Evolutionary conservation across 2,113 vertebrate species (phyloP).

Genomic region (Daubentonia madagascariensis): DNA sequence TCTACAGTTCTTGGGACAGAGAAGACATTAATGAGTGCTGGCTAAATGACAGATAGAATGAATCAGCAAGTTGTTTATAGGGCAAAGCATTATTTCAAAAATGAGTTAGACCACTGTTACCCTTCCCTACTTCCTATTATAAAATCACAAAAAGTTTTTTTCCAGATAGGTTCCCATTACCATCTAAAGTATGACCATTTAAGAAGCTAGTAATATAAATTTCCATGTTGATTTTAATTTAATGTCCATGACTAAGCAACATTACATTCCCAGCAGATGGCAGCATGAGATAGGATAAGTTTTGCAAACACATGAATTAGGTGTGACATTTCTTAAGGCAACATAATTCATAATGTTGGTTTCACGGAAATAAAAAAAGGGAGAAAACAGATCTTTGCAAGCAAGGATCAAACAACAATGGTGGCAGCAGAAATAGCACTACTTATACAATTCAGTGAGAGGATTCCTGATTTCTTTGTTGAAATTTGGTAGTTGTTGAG

Average conservation of each 20-base stretch:
- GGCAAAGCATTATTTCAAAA: neutral
- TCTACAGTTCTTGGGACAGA: neutral
- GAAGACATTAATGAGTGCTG: neutral
- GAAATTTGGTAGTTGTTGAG: neutral
- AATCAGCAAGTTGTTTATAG: neutral
- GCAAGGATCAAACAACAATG: neutral
- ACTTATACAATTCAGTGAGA: neutral
- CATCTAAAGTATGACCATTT: neutral
- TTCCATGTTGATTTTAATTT: neutral
- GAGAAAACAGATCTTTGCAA: neutral
- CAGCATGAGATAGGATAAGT: slow-evolving; percentile 61
- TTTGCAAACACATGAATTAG: neutral
- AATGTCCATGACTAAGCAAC: neutral
- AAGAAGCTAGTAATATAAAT: neutral
- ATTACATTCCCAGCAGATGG: slow-evolving; percentile 81
- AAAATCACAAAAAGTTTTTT: neutral
- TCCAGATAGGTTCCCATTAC: neutral
- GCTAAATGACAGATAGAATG: neutral
- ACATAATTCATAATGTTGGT: neutral
- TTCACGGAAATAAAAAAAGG: neutral
- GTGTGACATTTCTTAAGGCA: neutral
- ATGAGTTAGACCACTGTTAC: neutral
- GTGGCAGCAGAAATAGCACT: neutral
- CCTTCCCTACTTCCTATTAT: neutral
- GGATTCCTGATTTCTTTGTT: neutral